These are phyloP conservation scores for Cantharis nigra DNA, from an alignment of 2,888 invertebrate genomes.

Conservation along the genomic window DNA sequence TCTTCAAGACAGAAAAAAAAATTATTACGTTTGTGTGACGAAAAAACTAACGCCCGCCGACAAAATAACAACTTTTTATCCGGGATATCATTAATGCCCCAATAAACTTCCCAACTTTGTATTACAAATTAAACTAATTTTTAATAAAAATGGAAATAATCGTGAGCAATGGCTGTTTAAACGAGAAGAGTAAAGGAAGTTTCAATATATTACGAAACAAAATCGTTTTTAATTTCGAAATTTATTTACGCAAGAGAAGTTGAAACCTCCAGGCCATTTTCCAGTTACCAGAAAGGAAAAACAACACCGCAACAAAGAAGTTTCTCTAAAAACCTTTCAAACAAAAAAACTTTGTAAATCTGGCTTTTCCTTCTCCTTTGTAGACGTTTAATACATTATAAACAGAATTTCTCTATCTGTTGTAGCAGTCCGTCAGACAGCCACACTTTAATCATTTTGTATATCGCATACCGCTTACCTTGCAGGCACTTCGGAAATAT, in stretches of 20 bases:
- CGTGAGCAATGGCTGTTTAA: background rate
- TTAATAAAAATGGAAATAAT: background rate
- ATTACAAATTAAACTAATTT: background rate
- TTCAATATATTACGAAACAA: background rate
- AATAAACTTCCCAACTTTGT: conserved; percentile 1
- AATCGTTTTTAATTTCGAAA: background rate
- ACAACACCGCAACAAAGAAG: background rate
- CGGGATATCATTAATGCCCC: conserved; percentile 4
- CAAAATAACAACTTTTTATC: conserved; percentile 18
- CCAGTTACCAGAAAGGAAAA: background rate
- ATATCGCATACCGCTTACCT: too few species aligned
- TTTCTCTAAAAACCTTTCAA: too few species aligned
- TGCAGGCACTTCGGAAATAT: too few species aligned
- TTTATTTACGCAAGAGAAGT: background rate
- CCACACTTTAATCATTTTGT: too few species aligned
- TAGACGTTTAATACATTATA: too few species aligned
- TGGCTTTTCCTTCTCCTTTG: too few species aligned
- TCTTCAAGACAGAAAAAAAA: conserved; percentile 5
- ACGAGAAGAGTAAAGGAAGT: background rate
- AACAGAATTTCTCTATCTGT: too few species aligned
- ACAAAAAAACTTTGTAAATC: too few species aligned
- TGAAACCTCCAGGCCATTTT: background rate
- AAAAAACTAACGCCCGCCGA: background rate
- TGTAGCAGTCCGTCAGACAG: too few species aligned
- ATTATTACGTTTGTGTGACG: conserved; percentile 4